A percentile compares a stretch with the other conserved stretches of the same genome.
phyloP scores from a whole-genome alignment of 2,113 vertebrate species.

The Tachysurus fulvidraco region DNA sequence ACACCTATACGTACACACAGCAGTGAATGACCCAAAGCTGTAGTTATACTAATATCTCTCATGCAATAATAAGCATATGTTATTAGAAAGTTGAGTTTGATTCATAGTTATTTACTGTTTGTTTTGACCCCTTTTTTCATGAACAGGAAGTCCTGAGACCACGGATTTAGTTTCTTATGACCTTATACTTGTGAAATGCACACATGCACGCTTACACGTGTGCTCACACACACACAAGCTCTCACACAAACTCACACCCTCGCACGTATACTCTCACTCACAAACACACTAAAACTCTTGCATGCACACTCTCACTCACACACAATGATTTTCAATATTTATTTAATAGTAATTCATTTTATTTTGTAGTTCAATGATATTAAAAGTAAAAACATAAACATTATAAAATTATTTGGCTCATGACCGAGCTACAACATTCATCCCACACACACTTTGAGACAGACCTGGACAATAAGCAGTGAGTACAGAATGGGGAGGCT shows the following conservation, averaged over 20 bases:
- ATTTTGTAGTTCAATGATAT: not conserved
- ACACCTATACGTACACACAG: too few relatives aligned
- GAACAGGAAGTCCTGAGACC: not conserved
- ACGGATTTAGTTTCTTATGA: not conserved
- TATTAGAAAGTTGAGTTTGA: not conserved
- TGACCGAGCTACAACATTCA: not conserved
- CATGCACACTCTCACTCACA: too few relatives aligned
- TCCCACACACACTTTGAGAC: not conserved
- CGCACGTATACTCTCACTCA: too few relatives aligned
- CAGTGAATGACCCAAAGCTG: not conserved
- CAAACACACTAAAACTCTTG: too few relatives aligned
- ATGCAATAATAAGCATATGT: not conserved
- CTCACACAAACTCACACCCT: not conserved
- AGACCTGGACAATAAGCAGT: not conserved
- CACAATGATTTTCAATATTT: slow-evolving; percentile 5
- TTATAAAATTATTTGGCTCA: slow-evolving; percentile 7
- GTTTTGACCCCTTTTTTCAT: not conserved
- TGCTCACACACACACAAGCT: not conserved
- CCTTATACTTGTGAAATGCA: not conserved
- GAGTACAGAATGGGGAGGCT: slow-evolving; percentile 10
- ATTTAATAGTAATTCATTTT: not conserved
- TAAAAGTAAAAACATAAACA: not conserved
- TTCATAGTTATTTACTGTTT: not conserved
- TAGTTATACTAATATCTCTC: not conserved
- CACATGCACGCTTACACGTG: too few relatives aligned